phyloP scores from a whole-genome alignment of 2,888 invertebrate genomes.

The Tethea ocularis region DNA sequence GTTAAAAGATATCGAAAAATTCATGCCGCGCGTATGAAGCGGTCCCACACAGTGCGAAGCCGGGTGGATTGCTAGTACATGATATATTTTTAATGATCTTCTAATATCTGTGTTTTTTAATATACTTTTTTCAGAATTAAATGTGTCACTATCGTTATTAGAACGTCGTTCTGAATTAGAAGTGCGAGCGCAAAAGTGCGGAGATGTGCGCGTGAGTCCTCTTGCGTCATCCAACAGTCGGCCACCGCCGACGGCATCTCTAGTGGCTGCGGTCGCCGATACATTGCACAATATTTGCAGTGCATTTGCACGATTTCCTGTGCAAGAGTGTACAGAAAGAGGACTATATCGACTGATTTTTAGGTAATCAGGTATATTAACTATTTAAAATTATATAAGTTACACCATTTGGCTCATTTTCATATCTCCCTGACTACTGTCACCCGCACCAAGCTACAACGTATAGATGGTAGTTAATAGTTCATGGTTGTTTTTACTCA shows the following conservation, averaged over 20 bases:
- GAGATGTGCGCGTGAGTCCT: constrained; percentile 52
- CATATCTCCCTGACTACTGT: no score
- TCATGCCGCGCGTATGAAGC: no score
- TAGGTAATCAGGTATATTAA: constrained; percentile 44
- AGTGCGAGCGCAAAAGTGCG: constrained; percentile 66
- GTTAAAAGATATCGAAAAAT: no score
- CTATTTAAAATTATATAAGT: background rate
- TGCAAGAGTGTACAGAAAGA: constrained; percentile 66
- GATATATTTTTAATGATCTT: no score
- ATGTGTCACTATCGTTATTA: constrained; percentile 62
- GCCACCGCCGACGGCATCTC: constrained; percentile 58
- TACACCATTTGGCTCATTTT: no score
- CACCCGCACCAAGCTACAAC: no score
- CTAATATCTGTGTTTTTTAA: background rate
- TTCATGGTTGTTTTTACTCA: no score
- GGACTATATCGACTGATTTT: constrained; percentile 71
- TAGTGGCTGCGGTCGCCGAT: constrained; percentile 59
- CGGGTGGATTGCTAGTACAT: no score
- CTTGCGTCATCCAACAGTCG: constrained; percentile 22
- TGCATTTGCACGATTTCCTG: constrained; percentile 55
- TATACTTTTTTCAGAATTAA: constrained; percentile 58
- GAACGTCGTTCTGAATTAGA: constrained; percentile 68
- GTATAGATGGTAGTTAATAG: no score
- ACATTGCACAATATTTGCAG: constrained; percentile 62
- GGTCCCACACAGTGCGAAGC: no score